Evolutionary conservation across 2,888 invertebrate species (phyloP).

Genomic region (Villa cingulata): DNA sequence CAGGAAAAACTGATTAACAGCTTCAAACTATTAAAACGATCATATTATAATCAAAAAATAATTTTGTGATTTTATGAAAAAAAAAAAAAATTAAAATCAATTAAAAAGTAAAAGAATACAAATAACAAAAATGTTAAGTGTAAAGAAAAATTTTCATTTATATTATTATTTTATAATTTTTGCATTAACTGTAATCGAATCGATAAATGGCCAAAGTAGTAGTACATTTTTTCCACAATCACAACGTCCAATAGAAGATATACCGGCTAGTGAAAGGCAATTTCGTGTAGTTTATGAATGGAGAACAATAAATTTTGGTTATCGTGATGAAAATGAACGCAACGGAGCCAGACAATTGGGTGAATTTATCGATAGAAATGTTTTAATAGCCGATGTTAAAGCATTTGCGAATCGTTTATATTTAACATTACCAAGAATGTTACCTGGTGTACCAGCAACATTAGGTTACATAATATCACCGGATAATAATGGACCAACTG

Average conservation of each 20-base stretch:
- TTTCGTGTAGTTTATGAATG: slow-evolving; percentile 61
- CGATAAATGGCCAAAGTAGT: background rate
- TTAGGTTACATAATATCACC: slow-evolving; percentile 42
- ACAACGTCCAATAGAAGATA: slow-evolving; percentile 10
- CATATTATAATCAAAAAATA: too few species aligned
- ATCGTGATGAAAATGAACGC: slow-evolving; percentile 45
- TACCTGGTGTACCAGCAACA: slow-evolving; percentile 56
- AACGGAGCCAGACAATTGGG: slow-evolving; percentile 42
- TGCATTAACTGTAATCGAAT: background rate
- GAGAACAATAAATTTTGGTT: slow-evolving; percentile 55
- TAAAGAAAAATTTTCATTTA: background rate
- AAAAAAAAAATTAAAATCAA: too few species aligned
- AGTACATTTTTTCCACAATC: slow-evolving; percentile 6
- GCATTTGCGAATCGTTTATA: slow-evolving; percentile 52
- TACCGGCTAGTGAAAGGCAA: slow-evolving; percentile 29
- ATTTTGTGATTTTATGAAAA: too few species aligned
- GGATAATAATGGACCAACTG: slow-evolving; percentile 36
- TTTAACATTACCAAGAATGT: slow-evolving; percentile 55
- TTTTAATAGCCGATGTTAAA: slow-evolving; percentile 53
- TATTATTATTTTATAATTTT: background rate
- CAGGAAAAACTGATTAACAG: background rate
- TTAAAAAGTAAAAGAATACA: too few species aligned
- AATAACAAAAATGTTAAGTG: slow-evolving; percentile 1
- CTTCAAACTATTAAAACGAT: too few species aligned
- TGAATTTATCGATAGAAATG: slow-evolving; percentile 52